phyloP scores from a whole-genome alignment of 1,140 invertebrate genomes.

The Drosophila kikkawai region DNA sequence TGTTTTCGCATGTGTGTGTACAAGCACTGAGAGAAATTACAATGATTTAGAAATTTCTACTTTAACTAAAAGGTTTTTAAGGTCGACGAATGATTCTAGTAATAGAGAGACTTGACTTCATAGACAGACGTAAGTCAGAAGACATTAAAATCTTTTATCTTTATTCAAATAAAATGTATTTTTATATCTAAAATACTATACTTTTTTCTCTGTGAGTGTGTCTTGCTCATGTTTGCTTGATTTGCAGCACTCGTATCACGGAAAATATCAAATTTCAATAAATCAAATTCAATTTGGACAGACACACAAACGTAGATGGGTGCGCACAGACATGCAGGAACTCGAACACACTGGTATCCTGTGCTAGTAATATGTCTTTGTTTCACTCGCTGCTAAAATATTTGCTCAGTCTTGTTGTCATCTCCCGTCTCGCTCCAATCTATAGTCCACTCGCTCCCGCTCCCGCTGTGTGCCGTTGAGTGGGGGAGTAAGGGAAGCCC shows the following conservation, averaged over 20 bases:
- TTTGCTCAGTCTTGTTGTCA: constrained; percentile 78
- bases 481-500: no score
- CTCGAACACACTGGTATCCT: constrained; percentile 48
- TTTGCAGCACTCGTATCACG: constrained; percentile 81
- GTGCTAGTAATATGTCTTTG: constrained; percentile 80
- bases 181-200: no score
- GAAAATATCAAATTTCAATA: constrained; percentile 85
- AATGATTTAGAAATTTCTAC: no score
- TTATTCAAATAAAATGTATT: no score
- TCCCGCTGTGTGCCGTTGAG: no score
- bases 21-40: not conserved
- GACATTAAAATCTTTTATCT: no score
- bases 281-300: constrained; percentile 84
- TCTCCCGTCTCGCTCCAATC: constrained; percentile 29
- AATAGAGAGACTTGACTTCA: no score
- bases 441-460: not conserved
- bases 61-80: no score
- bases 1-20: constrained; percentile 21
- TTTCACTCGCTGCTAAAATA: constrained; percentile 78
- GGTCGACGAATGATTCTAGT: no score
- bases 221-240: constrained; percentile 73
- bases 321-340: constrained; percentile 29
- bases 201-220: constrained; percentile 19
- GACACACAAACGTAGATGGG: constrained; percentile 48
- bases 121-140: no score